A percentile compares a stretch with the other conserved stretches of the same genome.
Evolutionary conservation across 2,797 vertebrate genomes (phyloP).

Genomic region (Astyanax mexicanus): DNA sequence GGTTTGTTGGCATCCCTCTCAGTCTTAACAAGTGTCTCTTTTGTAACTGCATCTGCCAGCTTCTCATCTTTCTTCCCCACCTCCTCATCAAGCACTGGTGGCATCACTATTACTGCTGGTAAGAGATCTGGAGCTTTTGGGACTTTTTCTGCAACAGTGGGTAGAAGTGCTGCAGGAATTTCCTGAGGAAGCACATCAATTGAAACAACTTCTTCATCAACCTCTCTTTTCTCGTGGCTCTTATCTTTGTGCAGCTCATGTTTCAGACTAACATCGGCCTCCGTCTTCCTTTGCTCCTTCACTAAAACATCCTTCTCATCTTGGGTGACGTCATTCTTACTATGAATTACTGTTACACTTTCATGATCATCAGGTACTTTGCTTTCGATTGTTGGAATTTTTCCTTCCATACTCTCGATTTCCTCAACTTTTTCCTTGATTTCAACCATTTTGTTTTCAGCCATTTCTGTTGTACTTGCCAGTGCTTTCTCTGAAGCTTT

Average conservation of each 20-base stretch:
- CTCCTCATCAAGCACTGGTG: slow-evolving; percentile 12
- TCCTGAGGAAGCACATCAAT: background rate
- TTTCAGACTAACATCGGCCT: slow-evolving; percentile 42
- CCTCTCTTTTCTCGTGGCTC: background rate
- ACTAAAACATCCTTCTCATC: slow-evolving; percentile 4
- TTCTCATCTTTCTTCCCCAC: slow-evolving; percentile 11
- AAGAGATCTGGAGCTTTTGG: background rate
- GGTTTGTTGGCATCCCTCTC: background rate
- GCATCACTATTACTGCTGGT: background rate
- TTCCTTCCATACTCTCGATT: slow-evolving; percentile 4
- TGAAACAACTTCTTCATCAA: background rate
- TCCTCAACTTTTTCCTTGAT: slow-evolving; percentile 20
- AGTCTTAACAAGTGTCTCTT: slow-evolving; percentile 13
- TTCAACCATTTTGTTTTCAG: slow-evolving; percentile 19
- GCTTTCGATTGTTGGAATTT: background rate
- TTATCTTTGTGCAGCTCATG: slow-evolving; percentile 15
- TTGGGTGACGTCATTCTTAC: slow-evolving; percentile 17
- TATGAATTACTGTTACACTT: background rate
- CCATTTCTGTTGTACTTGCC: slow-evolving; percentile 9
- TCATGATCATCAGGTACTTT: slow-evolving; percentile 12
- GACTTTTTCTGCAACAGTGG: background rate
- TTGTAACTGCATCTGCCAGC: slow-evolving; percentile 17
- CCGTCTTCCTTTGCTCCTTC: slow-evolving; percentile 26
- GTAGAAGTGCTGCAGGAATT: background rate
- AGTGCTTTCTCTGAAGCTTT: slow-evolving; percentile 10